A percentile compares a stretch with the other conserved stretches of the same genome.
Evolutionary conservation across 2,113 vertebrate genomes (phyloP).

Genomic region (Engystomops pustulosus): DNA sequence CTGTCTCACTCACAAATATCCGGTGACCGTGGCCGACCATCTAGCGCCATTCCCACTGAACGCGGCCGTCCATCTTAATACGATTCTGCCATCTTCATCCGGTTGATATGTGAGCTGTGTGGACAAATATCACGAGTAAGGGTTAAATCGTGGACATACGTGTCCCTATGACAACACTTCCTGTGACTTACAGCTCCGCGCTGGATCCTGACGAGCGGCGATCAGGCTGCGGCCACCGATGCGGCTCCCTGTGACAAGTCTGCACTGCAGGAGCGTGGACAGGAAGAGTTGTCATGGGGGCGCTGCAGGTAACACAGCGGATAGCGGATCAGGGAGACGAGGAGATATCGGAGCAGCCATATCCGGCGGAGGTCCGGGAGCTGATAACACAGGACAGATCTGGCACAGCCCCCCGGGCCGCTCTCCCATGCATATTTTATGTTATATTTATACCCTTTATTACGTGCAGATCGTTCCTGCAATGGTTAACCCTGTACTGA

Average conservation of each 20-base stretch:
- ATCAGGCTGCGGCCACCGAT: neutral
- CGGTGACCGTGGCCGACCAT: neutral
- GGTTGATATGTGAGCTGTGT: neutral
- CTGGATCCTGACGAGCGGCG: neutral
- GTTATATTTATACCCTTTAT: conserved; percentile 24
- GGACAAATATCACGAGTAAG: neutral
- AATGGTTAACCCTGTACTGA: neutral
- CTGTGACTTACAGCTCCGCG: neutral
- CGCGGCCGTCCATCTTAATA: neutral
- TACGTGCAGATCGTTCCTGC: neutral
- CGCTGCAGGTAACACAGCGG: neutral
- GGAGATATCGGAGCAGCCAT: neutral
- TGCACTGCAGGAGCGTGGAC: neutral
- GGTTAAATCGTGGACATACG: neutral
- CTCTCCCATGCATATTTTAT: conserved; percentile 8
- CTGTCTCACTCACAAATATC: neutral
- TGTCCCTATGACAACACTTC: neutral
- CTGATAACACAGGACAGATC: conserved; percentile 38
- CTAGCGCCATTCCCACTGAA: neutral
- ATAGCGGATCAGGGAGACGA: neutral
- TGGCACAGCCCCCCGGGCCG: neutral
- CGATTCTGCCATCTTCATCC: neutral
- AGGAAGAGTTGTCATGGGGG: neutral
- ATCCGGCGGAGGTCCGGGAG: neutral
- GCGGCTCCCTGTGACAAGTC: neutral